Percentiles rank a stretch among this genome's conserved stretches.
These are phyloP conservation scores for Echinarachnius parma DNA, from an alignment of 53 echinoderm and acorn worm species.

Conservation along the genomic window DNA sequence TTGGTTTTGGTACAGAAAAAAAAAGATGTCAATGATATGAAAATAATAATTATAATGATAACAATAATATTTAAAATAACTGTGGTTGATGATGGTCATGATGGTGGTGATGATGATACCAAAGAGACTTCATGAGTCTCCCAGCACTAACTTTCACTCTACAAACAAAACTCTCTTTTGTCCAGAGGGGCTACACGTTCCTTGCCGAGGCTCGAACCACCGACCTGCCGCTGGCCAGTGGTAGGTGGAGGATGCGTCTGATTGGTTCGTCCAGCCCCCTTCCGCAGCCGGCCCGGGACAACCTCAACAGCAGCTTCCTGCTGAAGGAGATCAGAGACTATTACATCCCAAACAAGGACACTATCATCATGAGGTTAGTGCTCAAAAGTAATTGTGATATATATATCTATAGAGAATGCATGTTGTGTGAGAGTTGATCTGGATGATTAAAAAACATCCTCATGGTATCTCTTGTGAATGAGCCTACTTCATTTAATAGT, in stretches of 20 bases:
- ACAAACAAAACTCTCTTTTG: no score
- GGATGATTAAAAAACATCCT: no score
- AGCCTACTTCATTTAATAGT: no score
- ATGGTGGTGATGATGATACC: background rate
- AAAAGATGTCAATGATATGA: no score
- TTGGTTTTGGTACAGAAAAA: no score
- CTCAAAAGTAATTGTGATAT: no score
- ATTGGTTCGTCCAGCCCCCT: conserved; percentile 85
- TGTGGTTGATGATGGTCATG: background rate
- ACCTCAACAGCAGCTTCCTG: conserved; percentile 80
- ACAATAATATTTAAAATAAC: conserved; percentile 52
- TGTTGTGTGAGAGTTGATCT: no score
- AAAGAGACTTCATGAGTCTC: background rate
- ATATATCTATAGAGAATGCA: no score
- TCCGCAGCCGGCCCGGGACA: conserved; percentile 78
- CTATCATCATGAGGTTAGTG: conserved; percentile 79
- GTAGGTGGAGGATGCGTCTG: conserved; percentile 98
- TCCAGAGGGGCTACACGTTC: conserved; percentile 96
- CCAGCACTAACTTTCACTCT: no score
- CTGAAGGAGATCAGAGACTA: conserved; percentile 95
- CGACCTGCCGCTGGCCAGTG: conserved; percentile 80
- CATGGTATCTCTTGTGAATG: no score
- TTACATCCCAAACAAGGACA: conserved; percentile 90
- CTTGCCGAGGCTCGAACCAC: conserved; percentile 84
- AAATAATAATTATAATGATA: no score